Percentiles rank a stretch among this genome's conserved stretches.
phyloP scores from a whole-genome alignment of 2,888 invertebrate genomes.

The Hesperia comma region DNA sequence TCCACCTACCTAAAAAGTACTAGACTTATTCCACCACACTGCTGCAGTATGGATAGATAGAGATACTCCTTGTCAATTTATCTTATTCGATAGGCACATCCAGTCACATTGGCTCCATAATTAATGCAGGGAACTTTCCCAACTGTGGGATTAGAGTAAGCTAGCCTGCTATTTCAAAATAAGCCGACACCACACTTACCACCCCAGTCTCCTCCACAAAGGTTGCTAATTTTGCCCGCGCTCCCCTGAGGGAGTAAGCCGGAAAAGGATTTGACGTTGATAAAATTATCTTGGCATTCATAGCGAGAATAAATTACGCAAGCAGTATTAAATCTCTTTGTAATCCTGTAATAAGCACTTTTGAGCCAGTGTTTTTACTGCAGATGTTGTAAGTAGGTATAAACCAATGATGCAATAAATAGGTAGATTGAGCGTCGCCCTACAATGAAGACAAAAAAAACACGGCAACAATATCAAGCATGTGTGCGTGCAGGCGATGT shows the following conservation, averaged over 20 bases:
- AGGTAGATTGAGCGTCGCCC: too few species aligned
- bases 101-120: neutral
- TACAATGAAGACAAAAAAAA: too few species aligned
- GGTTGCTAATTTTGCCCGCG: neutral
- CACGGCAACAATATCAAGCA: too few species aligned
- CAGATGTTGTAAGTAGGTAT: too few species aligned
- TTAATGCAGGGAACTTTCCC: neutral
- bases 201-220: neutral
- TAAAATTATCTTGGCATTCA: conserved; percentile 13
- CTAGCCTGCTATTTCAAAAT: conserved; percentile 4
- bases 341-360: neutral
- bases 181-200: conserved; percentile 3
- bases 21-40: too few species aligned
- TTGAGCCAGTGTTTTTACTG: neutral
- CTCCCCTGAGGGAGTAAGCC: conserved; percentile 9
- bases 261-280: conserved; percentile 11
- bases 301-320: conserved; percentile 3
- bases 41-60: too few species aligned
- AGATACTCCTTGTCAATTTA: too few species aligned
- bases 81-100: neutral
- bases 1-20: too few species aligned
- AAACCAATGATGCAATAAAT: too few species aligned
- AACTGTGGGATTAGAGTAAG: conserved; percentile 4
- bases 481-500: too few species aligned
- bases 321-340: conserved; percentile 5